A percentile compares a stretch with the other conserved stretches of the same genome.
Conservation (phyloP, 2,113 vertebrate genomes). For the Melanotaenia duboulayi region DNA sequence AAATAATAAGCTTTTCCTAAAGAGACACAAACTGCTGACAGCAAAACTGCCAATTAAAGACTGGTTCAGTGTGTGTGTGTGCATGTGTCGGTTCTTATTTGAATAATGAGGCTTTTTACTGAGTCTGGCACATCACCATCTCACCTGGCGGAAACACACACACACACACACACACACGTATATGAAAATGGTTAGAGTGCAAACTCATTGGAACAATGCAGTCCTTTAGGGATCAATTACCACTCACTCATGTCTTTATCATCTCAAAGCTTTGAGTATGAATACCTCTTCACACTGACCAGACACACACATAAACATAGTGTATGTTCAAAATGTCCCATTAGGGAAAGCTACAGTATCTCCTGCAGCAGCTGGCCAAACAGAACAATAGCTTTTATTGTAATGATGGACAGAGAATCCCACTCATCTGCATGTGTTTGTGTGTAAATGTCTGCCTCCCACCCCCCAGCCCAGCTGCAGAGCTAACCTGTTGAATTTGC, state of each 20-base stretch:
- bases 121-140: constrained; percentile 51
- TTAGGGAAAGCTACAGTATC: constrained; percentile 42
- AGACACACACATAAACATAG: constrained; percentile 21
- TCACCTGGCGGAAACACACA: constrained; percentile 43
- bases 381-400: constrained; percentile 49
- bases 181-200: not conserved
- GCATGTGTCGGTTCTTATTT: constrained; percentile 21
- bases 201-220: constrained; percentile 49
- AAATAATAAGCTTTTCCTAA: constrained; percentile 41
- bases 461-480: too few species aligned
- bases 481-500: constrained; percentile 48
- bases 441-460: constrained; percentile 9
- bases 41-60: constrained; percentile 54
- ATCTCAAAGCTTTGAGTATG: constrained; percentile 51
- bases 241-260: constrained; percentile 64
- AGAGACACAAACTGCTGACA: constrained; percentile 34
- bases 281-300: constrained; percentile 37
- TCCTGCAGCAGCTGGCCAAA: constrained; percentile 46
- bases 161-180: constrained; percentile 3
- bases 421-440: not conserved
- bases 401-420: constrained; percentile 47
- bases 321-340: constrained; percentile 37
- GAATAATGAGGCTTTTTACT: constrained; percentile 53
- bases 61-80: not conserved
- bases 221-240: constrained; percentile 71